A percentile compares a stretch with the other conserved stretches of the same genome.
Evolutionary conservation across 2,888 invertebrate genomes (phyloP).

Genomic region (Luperina nickerlii): DNA sequence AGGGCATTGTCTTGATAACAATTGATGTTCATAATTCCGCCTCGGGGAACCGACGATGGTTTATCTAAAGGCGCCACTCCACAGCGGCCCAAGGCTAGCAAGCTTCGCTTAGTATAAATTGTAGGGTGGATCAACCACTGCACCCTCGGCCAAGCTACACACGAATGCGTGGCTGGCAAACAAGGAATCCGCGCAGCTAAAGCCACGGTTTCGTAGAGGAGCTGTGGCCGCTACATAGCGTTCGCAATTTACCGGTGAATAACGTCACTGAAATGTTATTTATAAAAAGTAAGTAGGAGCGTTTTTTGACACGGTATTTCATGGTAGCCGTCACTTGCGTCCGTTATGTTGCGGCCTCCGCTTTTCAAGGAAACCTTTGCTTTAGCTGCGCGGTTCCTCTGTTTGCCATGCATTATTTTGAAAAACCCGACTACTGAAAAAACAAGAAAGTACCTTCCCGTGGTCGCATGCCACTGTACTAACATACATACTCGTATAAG

Average conservation of each 20-base stretch:
- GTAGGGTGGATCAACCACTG: too few relatives aligned
- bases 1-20: slow-evolving; percentile 47
- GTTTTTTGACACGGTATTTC: neutral
- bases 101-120: neutral
- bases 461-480: too few relatives aligned
- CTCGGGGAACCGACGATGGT: slow-evolving; percentile 12
- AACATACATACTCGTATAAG: too few relatives aligned
- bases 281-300: neutral
- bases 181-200: neutral
- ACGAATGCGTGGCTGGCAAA: neutral
- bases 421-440: too few relatives aligned
- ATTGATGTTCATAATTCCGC: slow-evolving; percentile 54
- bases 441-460: too few relatives aligned
- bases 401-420: too few relatives aligned
- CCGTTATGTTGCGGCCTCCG: too few relatives aligned
- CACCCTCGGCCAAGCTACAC: neutral
- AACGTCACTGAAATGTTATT: neutral
- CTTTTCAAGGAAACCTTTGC: too few relatives aligned
- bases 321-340: neutral
- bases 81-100: neutral
- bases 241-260: neutral
- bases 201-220: neutral
- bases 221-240: neutral
- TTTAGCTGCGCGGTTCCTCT: neutral
- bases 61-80: slow-evolving; percentile 25